Evolutionary conservation across 2,888 invertebrate species (phyloP).

Genomic region (Drosophila prostipennis): DNA sequence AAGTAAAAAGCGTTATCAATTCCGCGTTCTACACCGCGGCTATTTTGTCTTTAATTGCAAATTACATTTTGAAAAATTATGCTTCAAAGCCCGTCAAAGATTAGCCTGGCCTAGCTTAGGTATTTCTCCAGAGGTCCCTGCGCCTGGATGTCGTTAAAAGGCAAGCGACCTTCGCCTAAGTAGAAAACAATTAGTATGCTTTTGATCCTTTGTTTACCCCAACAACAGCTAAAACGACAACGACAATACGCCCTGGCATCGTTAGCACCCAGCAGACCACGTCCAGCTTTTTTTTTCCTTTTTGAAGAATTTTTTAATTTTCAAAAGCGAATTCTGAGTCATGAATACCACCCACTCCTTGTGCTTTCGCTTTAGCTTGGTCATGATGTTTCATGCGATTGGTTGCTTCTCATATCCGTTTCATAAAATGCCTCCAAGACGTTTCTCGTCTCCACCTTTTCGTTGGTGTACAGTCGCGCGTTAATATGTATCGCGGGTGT

Average conservation of each 20-base stretch:
- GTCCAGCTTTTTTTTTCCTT: slow-evolving; percentile 48
- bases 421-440: slow-evolving; percentile 74
- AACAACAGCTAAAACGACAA: slow-evolving; percentile 57
- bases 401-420: slow-evolving; percentile 77
- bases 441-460: slow-evolving; percentile 36
- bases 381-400: slow-evolving; percentile 61
- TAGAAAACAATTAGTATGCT: slow-evolving; percentile 81
- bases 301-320: slow-evolving; percentile 75
- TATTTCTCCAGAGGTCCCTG: slow-evolving; percentile 5
- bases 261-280: slow-evolving; percentile 74
- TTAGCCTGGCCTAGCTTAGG: slow-evolving; percentile 55
- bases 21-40: slow-evolving; percentile 35
- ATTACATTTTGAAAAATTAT: slow-evolving; percentile 80
- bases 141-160: slow-evolving; percentile 8
- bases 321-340: slow-evolving; percentile 72
- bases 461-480: slow-evolving; percentile 45
- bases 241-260: slow-evolving; percentile 48
- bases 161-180: slow-evolving; percentile 59
- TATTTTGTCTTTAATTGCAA: slow-evolving; percentile 79
- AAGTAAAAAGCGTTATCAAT: slow-evolving; percentile 29
- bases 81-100: slow-evolving; percentile 68
- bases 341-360: slow-evolving; percentile 36
- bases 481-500: slow-evolving; percentile 58
- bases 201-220: slow-evolving; percentile 82
- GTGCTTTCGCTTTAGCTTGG: slow-evolving; percentile 24